Percentiles rank a stretch among this genome's conserved stretches.
phyloP scores from a whole-genome alignment of 2,113 vertebrate species.

The Pycnonotus jocosus region DNA sequence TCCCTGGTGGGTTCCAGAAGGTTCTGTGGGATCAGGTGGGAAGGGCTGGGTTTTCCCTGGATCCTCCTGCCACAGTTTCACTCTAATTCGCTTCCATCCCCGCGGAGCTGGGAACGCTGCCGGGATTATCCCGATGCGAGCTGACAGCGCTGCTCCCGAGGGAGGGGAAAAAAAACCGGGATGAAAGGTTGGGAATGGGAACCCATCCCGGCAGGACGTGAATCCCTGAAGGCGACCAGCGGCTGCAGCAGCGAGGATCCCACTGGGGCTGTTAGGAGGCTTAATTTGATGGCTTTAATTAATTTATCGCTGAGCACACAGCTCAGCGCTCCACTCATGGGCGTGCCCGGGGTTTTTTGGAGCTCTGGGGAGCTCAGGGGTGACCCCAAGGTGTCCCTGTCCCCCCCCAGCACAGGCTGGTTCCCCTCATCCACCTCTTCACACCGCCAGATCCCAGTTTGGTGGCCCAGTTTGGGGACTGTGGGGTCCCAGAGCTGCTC shows the following conservation, averaged over 20 bases:
- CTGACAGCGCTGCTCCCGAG: background rate
- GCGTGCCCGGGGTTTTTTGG: fast-evolving
- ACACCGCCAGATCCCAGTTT: fast-evolving
- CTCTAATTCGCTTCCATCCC: background rate
- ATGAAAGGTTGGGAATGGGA: background rate
- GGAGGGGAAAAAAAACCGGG: background rate
- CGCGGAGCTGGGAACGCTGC: fast-evolving
- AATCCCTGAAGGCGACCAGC: background rate
- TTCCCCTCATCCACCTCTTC: background rate
- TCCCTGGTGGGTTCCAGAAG: background rate
- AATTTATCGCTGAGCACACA: background rate
- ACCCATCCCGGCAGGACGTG: background rate
- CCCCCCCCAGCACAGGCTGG: background rate
- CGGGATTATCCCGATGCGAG: background rate
- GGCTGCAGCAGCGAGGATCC: background rate
- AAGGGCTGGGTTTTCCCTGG: background rate
- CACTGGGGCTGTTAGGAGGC: background rate
- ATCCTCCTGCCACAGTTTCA: background rate
- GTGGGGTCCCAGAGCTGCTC: fast-evolving
- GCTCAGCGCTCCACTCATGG: background rate
- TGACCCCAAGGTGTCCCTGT: background rate
- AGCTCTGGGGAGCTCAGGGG: fast-evolving
- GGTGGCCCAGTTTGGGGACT: background rate
- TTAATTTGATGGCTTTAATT: conserved; percentile 43
- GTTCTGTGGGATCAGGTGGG: background rate